Percentiles rank a stretch among this genome's conserved stretches.
These are phyloP conservation scores for Lemur catta DNA, from an alignment of 2,797 vertebrate species.

Conservation along the genomic window DNA sequence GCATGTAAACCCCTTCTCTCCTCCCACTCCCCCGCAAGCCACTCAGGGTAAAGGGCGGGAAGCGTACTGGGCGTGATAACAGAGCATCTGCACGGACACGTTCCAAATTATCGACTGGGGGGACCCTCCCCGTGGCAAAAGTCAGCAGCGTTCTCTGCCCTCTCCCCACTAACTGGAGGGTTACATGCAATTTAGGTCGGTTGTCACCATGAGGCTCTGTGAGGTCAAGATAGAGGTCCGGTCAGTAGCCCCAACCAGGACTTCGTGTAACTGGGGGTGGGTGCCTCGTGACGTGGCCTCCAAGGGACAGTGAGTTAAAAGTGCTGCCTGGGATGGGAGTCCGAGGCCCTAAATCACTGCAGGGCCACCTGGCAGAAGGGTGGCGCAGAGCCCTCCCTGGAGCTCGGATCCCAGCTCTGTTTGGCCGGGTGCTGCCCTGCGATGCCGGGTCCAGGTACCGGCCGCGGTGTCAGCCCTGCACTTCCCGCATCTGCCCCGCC, in stretches of 20 bases:
- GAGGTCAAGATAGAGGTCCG: neutral
- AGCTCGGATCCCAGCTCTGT: neutral
- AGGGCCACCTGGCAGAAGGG: neutral
- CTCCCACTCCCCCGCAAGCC: neutral
- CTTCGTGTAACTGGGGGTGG: too few relatives aligned
- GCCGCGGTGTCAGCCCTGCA: neutral
- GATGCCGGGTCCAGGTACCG: fast-evolving
- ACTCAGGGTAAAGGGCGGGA: neutral
- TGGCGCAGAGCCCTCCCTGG: neutral
- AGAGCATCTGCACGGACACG: too few relatives aligned
- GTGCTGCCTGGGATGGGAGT: neutral
- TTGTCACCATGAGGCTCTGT: neutral
- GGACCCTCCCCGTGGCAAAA: neutral
- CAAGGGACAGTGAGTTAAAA: neutral
- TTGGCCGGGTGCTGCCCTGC: neutral
- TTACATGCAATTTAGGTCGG: neutral
- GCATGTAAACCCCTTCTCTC: neutral
- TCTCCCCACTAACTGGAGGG: too few relatives aligned
- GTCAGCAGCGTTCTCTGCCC: neutral
- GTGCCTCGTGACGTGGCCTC: neutral
- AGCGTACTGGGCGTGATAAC: fast-evolving
- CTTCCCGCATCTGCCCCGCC: neutral
- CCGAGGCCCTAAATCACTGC: too few relatives aligned
- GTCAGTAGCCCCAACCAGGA: neutral
- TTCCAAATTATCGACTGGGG: too few relatives aligned